These are phyloP conservation scores for Mus musculus DNA, from an alignment of 2,113 vertebrate species.

Conservation along the genomic window DNA sequence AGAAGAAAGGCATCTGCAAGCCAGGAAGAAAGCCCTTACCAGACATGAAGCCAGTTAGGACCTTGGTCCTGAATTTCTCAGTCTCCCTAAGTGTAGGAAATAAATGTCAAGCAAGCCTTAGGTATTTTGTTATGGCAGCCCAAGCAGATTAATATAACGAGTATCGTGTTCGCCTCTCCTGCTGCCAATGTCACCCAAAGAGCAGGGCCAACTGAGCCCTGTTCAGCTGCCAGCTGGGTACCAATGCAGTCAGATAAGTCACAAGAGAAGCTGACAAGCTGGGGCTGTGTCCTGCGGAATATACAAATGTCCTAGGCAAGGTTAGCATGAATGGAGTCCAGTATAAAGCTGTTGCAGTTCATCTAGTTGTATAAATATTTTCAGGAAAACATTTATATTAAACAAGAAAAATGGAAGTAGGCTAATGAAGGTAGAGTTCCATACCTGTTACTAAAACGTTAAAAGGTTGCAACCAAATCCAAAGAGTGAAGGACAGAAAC, in stretches of 20 bases:
- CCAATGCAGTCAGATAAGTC: conserved; percentile 19
- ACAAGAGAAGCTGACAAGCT: conserved; percentile 45
- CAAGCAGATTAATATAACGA: conserved; percentile 14
- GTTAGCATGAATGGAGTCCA: conserved; percentile 48
- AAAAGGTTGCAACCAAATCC: conserved; percentile 33
- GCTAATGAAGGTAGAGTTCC: neutral
- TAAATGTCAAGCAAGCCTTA: conserved; percentile 19
- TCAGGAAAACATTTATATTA: conserved; percentile 41
- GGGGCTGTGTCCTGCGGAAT: conserved; percentile 2
- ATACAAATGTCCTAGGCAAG: conserved; percentile 60
- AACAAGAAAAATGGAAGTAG: conserved; percentile 12
- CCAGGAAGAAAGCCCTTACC: neutral
- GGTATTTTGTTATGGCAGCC: conserved; percentile 30
- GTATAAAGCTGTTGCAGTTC: conserved; percentile 33
- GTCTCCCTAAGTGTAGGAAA: conserved; percentile 40
- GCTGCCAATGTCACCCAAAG: conserved; percentile 44
- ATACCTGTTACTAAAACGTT: neutral
- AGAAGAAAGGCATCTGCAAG: neutral
- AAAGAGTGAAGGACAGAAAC: neutral
- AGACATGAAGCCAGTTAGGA: neutral
- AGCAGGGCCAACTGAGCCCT: neutral
- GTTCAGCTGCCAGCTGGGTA: neutral
- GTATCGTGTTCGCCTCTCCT: conserved; percentile 37
- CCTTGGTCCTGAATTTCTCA: neutral
- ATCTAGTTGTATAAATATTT: conserved; percentile 42